These are phyloP conservation scores for Meloidogyne floridensis DNA, from an alignment of 1,140 invertebrate species.

Conservation along the genomic window DNA sequence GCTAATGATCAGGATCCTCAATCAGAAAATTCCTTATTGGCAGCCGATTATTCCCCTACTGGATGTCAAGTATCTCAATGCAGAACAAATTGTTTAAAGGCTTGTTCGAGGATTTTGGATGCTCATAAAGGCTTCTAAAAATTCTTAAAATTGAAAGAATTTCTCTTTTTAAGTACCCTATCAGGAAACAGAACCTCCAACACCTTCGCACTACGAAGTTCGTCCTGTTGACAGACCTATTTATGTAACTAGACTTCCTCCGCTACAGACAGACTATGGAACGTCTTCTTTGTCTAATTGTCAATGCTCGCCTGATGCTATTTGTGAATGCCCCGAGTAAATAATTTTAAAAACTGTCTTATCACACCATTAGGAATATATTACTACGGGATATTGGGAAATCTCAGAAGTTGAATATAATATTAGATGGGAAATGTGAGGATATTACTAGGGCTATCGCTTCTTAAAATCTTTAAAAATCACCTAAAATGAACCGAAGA, in stretches of 20 bases:
- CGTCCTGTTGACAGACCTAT: not conserved
- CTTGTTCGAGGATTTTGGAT: constrained; percentile 28
- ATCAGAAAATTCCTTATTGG: not conserved
- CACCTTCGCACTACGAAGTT: not conserved
- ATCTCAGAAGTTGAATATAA: no score
- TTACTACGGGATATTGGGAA: no score
- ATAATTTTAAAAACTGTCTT: no score
- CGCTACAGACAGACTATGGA: no score
- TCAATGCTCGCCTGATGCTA: not conserved
- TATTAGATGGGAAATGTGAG: no score
- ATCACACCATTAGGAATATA: no score
- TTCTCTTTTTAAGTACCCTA: not conserved
- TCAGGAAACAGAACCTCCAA: not conserved
- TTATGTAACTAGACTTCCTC: not conserved
- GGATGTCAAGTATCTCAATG: constrained; percentile 21
- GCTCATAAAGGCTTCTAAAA: not conserved
- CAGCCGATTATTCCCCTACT: not conserved
- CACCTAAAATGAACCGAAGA: no score
- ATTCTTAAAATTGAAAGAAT: not conserved
- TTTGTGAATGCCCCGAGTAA: not conserved
- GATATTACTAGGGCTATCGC: not conserved
- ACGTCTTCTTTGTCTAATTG: not conserved
- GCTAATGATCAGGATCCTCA: not conserved
- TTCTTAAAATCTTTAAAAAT: no score
- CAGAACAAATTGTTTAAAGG: constrained; percentile 23